Conservation (phyloP, 2,113 vertebrate species). For the Mesembrinibis cayennensis region DNA sequence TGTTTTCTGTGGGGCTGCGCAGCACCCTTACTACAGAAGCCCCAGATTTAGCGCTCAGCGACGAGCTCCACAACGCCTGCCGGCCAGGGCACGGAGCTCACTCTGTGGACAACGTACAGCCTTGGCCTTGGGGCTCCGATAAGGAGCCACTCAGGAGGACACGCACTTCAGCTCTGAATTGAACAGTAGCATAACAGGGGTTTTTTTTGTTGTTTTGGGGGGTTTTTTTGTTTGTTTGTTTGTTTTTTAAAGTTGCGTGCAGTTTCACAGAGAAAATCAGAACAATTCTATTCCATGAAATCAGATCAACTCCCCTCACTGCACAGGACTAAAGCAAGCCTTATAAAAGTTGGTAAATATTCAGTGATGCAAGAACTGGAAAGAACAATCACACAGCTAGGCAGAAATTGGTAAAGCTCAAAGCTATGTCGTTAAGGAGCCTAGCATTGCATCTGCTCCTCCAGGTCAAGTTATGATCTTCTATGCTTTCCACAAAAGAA, state of each 20-base stretch:
- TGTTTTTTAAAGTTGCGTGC: too few species aligned
- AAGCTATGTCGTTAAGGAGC: neutral
- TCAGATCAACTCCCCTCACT: neutral
- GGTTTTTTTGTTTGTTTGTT: too few species aligned
- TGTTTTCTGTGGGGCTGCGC: neutral
- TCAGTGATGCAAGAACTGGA: neutral
- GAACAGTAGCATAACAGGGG: neutral
- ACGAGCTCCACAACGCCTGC: neutral
- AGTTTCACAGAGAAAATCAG: neutral
- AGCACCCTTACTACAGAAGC: neutral
- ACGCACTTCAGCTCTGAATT: neutral
- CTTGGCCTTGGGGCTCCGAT: neutral
- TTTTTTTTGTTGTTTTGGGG: neutral
- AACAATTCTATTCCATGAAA: neutral
- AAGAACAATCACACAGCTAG: neutral
- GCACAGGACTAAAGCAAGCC: neutral
- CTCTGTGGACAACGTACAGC: rapidly evolving
- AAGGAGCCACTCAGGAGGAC: rapidly evolving
- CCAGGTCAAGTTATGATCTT: neutral
- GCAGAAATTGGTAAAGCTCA: neutral
- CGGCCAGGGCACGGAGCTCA: neutral
- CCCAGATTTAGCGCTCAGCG: rapidly evolving
- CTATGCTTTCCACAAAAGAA: neutral
- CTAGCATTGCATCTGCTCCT: neutral
- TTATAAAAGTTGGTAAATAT: neutral